Conservation (phyloP, 2,797 vertebrate species). For the Brachyrhaphis roseni region DNA sequence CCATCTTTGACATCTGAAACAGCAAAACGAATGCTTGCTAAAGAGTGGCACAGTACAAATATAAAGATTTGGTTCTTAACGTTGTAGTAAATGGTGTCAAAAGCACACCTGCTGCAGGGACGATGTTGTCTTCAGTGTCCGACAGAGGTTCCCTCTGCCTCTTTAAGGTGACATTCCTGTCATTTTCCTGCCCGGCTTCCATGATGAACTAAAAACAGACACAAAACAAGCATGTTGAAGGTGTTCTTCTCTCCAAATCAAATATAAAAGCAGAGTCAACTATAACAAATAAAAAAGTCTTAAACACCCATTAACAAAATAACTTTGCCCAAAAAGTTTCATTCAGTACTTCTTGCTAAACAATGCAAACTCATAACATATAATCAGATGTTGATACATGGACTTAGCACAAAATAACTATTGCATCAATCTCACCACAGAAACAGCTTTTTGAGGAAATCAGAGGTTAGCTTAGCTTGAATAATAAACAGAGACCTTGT, state of each 20-base stretch:
- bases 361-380: neutral
- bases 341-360: neutral
- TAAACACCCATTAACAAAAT: neutral
- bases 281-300: neutral
- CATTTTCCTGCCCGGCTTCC: conserved; percentile 51
- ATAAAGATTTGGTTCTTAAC: neutral
- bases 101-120: conserved; percentile 49
- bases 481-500: neutral
- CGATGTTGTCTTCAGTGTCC: conserved; percentile 71
- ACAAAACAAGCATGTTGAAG: neutral
- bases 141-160: conserved; percentile 74
- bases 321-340: neutral
- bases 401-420: neutral
- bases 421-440: neutral
- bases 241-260: neutral
- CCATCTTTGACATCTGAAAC: conserved; percentile 59
- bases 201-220: conserved; percentile 51
- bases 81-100: neutral
- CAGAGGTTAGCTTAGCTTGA: neutral
- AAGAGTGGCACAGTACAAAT: neutral
- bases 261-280: neutral
- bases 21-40: neutral
- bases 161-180: conserved; percentile 55
- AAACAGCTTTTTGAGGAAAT: neutral
- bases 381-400: neutral